phyloP scores from a whole-genome alignment of 1,140 invertebrate species.

The Hylaeus anthracinus region DNA sequence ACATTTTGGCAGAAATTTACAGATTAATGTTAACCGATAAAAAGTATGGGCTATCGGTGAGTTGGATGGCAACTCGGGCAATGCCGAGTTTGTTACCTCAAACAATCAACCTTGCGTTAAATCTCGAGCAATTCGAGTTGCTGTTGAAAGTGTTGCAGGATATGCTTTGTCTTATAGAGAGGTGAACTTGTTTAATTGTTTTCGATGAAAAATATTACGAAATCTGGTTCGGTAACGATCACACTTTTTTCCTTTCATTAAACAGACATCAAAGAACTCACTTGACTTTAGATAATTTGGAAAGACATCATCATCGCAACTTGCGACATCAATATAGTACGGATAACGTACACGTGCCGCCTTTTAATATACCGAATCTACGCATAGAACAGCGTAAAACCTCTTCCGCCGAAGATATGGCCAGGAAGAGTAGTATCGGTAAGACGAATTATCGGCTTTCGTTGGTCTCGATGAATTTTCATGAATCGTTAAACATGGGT shows the following conservation, averaged over 20 bases:
- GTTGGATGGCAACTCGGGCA: constrained; percentile 95
- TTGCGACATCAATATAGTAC: constrained; percentile 91
- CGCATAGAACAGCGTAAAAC: constrained; percentile 92
- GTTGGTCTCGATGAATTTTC: too few species aligned
- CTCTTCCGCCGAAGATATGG: constrained; percentile 93
- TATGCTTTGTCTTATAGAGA: constrained; percentile 95
- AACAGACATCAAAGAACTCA: constrained; percentile 89
- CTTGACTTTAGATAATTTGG: constrained; percentile 90
- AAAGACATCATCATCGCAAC: constrained; percentile 86
- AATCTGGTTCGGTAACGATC: background rate
- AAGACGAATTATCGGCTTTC: constrained; percentile 28
- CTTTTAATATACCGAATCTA: constrained; percentile 92
- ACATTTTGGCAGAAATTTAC: constrained; percentile 90
- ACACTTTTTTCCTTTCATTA: background rate
- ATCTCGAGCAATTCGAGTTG: constrained; percentile 93
- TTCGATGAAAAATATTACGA: background rate
- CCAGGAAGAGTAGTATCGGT: constrained; percentile 90
- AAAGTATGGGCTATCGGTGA: constrained; percentile 94
- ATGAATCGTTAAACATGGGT: background rate
- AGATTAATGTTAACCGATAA: constrained; percentile 95
- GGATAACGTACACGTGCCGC: constrained; percentile 91
- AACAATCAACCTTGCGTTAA: constrained; percentile 94
- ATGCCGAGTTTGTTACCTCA: constrained; percentile 96
- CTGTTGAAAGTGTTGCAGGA: constrained; percentile 95
- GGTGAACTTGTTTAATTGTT: constrained; percentile 72